Conservation (phyloP, 2,888 invertebrate species). For the Eupithecia subumbrata region DNA sequence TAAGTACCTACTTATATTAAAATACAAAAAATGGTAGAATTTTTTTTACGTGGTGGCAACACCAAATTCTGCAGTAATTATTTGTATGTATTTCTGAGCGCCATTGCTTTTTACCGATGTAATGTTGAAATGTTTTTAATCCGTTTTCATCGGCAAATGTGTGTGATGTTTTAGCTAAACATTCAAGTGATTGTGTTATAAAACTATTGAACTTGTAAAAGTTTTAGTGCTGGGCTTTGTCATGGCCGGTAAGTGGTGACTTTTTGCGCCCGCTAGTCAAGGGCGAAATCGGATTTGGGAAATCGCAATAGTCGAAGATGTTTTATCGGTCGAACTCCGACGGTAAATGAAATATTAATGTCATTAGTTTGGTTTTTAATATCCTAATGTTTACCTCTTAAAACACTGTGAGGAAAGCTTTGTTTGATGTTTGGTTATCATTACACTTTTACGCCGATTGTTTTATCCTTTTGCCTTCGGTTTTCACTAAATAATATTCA, state of each 20-base stretch:
- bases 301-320: slow-evolving; percentile 83
- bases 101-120: slow-evolving; percentile 84
- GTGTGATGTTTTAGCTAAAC: slow-evolving; percentile 83
- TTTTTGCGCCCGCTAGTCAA: slow-evolving; percentile 83
- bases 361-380: slow-evolving; percentile 81
- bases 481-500: slow-evolving; percentile 64
- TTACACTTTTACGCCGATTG: slow-evolving; percentile 72
- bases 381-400: slow-evolving; percentile 76
- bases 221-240: slow-evolving; percentile 86
- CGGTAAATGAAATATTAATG: slow-evolving; percentile 84
- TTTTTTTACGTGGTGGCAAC: slow-evolving; percentile 62
- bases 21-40: slow-evolving; percentile 53
- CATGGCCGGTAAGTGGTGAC: slow-evolving; percentile 92
- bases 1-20: too few species aligned
- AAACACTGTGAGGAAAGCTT: slow-evolving; percentile 64
- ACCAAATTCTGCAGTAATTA: slow-evolving; percentile 77
- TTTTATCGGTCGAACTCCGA: slow-evolving; percentile 85
- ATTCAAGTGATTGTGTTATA: slow-evolving; percentile 80
- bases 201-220: slow-evolving; percentile 82
- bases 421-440: slow-evolving; percentile 78
- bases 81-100: slow-evolving; percentile 82
- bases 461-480: slow-evolving; percentile 72
- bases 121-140: slow-evolving; percentile 85
- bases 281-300: slow-evolving; percentile 84
- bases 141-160: slow-evolving; percentile 84